These are phyloP conservation scores for Muscidifurax raptorellus DNA, from an alignment of 1,140 invertebrate species.

Conservation along the genomic window DNA sequence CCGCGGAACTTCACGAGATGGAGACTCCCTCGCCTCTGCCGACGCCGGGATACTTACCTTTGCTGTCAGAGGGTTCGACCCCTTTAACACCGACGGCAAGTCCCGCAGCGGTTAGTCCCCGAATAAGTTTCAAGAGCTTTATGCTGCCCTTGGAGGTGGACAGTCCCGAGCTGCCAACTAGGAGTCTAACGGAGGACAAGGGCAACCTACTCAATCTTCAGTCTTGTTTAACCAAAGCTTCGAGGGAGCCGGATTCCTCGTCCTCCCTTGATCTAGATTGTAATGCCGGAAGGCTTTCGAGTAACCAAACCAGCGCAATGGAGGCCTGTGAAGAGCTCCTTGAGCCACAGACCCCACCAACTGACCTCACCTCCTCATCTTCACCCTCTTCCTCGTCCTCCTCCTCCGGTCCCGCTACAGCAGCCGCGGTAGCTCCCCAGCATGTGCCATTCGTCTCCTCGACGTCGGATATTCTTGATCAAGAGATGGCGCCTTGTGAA, in stretches of 20 bases:
- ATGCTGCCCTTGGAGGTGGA: constrained; percentile 69
- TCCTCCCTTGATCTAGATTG: constrained; percentile 15
- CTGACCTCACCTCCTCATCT: not conserved
- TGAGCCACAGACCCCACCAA: no score
- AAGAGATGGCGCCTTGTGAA: constrained; percentile 70
- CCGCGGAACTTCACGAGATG: constrained; percentile 72
- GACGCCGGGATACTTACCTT: constrained; percentile 71
- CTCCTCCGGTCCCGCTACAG: not conserved
- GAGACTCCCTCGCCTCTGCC: constrained; percentile 72
- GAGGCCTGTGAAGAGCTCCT: constrained; percentile 3
- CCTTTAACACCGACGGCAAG: constrained; percentile 68
- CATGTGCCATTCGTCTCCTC: constrained; percentile 1
- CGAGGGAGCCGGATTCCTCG: not conserved
- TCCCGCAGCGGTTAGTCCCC: constrained; percentile 66
- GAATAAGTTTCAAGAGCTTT: constrained; percentile 74
- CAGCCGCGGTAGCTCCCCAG: not conserved
- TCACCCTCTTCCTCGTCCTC: not conserved
- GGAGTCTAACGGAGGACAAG: constrained; percentile 47
- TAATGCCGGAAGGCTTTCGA: not conserved
- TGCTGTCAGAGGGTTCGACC: constrained; percentile 72
- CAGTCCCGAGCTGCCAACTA: constrained; percentile 57
- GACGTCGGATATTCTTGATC: constrained; percentile 58
- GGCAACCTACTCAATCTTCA: not conserved
- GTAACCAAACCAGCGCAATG: constrained; percentile 6
- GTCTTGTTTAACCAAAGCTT: constrained; percentile 21